Evolutionary conservation across 2,113 vertebrate species (phyloP), one percentile per base, ranked within the genome.

Genomic region (Tachuris rubrigastra): DNA sequence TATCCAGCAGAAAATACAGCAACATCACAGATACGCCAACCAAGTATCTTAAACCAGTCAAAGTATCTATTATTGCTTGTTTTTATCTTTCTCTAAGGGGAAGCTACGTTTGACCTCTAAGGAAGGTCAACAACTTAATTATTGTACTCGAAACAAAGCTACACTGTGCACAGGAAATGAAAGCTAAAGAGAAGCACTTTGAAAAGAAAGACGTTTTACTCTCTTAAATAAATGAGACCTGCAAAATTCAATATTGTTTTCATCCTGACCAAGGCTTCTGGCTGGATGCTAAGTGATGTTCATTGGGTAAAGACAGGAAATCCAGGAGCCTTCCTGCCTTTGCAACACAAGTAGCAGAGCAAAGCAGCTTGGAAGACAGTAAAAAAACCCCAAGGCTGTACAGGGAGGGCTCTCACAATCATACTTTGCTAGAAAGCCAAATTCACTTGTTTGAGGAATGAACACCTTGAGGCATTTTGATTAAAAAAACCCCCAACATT

Each of bases 121-220:
- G 74, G 94, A 97, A 98, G 97, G 95, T 97, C 90, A 96, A 97
- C 92, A 95, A 95, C 97, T 98, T 97, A 97, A 98, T 98, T 97
- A 97, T 97, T 97, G 95, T 97, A 96, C 96, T 97, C 91, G 78
- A 96, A 96, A 98, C 97, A 98, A 98, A 97, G 96, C 96, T 96
- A 92, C 86, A 93, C 69, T 91, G 90, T 96, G 94, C 96, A 97
- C 93, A 97, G 97, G 97, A 98, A 98, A 98, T 97, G 96, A 97
- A 98, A 97, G 95, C 93, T 90, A 95, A 94, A 96, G 88, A 95
- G 92, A 96, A 96, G 88, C 93, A 94, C 94, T 95, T 97, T 89
- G 86, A 93, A 96, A 97, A 97, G 89, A 97, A 93, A 96, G 96
- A 92, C 49, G 1, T 72, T 95, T 95, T 80, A 59, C 96, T 84